phyloP scores from a whole-genome alignment of 2,888 invertebrate species.

The Meghimatium bilineatum region DNA sequence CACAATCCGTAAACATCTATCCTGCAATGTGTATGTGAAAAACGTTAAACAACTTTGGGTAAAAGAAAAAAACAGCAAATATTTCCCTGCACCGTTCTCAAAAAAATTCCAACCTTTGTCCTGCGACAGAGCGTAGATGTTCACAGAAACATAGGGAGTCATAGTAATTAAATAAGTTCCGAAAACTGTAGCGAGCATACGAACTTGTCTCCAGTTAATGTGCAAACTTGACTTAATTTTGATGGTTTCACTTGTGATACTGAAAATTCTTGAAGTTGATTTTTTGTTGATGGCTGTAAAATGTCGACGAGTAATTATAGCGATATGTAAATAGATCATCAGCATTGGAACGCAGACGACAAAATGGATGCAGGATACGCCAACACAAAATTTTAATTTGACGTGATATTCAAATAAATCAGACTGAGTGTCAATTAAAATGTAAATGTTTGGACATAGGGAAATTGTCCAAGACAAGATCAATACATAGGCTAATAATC shows the following conservation, averaged over 20 bases:
- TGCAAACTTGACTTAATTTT: not conserved
- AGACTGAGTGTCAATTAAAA: no score
- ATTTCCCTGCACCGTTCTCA: not conserved
- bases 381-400: not conserved
- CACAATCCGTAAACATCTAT: not conserved
- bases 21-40: not conserved
- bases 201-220: not conserved
- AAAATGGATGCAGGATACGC: not conserved
- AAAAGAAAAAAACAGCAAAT: not conserved
- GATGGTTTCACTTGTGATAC: not conserved
- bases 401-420: not conserved
- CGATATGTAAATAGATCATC: not conserved
- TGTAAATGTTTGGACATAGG: not conserved
- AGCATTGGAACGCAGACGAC: not conserved
- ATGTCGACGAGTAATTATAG: not conserved
- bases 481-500: not conserved
- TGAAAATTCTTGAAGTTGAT: no score
- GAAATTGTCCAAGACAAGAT: not conserved
- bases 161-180: not conserved
- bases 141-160: not conserved
- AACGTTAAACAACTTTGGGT: not conserved
- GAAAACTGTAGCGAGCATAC: not conserved
- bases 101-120: not conserved
- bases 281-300: not conserved
- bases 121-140: not conserved